Base-by-base conservation (phyloP, 1,140 invertebrate genomes). In the Campodea augens region DNA sequence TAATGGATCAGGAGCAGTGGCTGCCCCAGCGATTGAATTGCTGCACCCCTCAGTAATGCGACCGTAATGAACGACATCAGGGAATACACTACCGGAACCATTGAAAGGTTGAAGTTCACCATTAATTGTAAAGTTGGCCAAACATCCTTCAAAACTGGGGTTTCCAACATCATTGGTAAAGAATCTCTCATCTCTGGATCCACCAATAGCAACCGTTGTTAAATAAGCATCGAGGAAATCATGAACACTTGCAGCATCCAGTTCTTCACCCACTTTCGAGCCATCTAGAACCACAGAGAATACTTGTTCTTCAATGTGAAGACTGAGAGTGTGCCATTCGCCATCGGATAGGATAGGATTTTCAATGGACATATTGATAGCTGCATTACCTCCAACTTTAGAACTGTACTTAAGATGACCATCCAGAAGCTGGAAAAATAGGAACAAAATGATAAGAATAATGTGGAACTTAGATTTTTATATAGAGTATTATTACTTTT, bases 201-300 rank as follows among this genome's bases (percentile, higher is more conserved):
- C 85, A 21, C 87, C 88, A 38, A 91, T 56, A 1, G 74, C 77
- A 1, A 92, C 55, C 3, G 73, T 67, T 0, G 83, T 83, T 5
- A 92, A 61, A 56, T 90, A 90, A 1, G 87, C 85, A 62, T 91
- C 88, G 5, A 91, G 65, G 58, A 91, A 90, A 56, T 92, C 85
- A 56, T 93, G 88, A 1, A 88, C 79, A 10, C 81, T 78, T 12
- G 74, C 75, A 1, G 76, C 68, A 55, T 90, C 84, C 2, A 91
- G 63, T 55, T 88, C 84, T 52, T 90, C 85, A 0, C 83, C 85
- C 1, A 78, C 68, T 44, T 71, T 62, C n/a, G 60, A 55, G 19
- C 66, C 72, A 57, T 90, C 81, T 1, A 90, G 60, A 15, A 78
- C 58, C 2, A 90, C 15, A 32, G 27, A 32, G 27, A 32, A 7